Conservation (phyloP, 2,888 invertebrate species). For the Deroplatys truncata region DNA sequence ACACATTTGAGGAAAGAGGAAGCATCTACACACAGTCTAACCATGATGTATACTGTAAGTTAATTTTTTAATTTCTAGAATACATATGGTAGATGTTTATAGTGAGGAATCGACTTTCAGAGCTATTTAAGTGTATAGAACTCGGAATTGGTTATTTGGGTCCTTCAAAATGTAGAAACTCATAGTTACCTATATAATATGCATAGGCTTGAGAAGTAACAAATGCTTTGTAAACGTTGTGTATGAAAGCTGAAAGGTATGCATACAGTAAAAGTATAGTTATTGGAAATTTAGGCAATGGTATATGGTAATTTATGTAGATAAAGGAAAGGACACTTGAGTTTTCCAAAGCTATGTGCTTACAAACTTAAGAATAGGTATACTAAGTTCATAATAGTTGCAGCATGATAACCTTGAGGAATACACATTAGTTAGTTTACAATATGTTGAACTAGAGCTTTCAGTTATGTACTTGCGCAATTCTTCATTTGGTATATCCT, state of each 20-base stretch:
- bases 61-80: constrained; percentile 18
- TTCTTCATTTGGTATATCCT: no score
- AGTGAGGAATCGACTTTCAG: not conserved
- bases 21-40: constrained; percentile 16
- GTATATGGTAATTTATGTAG: no score
- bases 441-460: no score
- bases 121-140: not conserved
- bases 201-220: not conserved
- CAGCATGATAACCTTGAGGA: no score
- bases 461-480: no score
- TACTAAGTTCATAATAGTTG: no score
- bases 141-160: not conserved
- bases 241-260: not conserved
- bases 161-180: not conserved
- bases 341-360: no score
- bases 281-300: no score
- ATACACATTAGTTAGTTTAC: no score
- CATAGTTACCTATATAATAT: not conserved
- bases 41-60: constrained; percentile 29
- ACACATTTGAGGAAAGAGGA: constrained; percentile 16
- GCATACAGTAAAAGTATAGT: not conserved
- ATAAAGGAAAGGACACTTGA: no score
- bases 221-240: not conserved
- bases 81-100: constrained; percentile 4
- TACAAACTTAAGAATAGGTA: no score